Base-by-base conservation (phyloP, 2,113 vertebrate species). In the Percina caprodes region DNA sequence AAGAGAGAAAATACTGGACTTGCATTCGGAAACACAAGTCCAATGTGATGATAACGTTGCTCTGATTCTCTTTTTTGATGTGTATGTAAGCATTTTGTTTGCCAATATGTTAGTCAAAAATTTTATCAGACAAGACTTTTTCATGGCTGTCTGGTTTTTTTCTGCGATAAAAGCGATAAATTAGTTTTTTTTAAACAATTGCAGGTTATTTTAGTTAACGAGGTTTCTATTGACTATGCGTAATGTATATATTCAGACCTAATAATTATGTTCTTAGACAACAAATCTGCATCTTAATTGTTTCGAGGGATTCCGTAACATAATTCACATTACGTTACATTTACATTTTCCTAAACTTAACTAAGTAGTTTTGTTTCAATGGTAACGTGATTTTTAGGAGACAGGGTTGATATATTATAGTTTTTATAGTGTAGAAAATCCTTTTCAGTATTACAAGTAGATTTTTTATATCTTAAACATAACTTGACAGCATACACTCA, bases 81-180 rank as follows among this genome's bases (percentile, higher is more conserved):
- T 0, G 2, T 51, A 33, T 12, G 58, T 52, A 24, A 26, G 18
- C 42, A n/a, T 26, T 77, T 35, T 52, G 42, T 59, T 58, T 69
- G 65, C 26, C 19, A 24, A 77, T 19, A 69, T 4, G 16, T 45
- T 75, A 39, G 39, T 23, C 23, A 66, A 59, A 69, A 46, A 61
- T 15, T 0, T 14, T 33, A 12, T 13, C 11, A 35, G 26, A 35
- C 46, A 69, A 52, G 10, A 39, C 4, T 24, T 24, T 2, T 13
- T 35, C 26, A 21, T 49, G 6, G 59, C 48, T 42, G 46, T n/a
- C n/a, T n/a, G n/a, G n/a, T n/a, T 21, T 7, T 33, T 1, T 33
- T 46, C 39, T 58, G 23, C 13, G 16, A 14, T 35, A 21, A 52
- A 10, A 35, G 6, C 24, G 10, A 24, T 3, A 42, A 62, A 24